Conservation (phyloP, 2,797 vertebrate species). For the Adelosebastes latens region DNA sequence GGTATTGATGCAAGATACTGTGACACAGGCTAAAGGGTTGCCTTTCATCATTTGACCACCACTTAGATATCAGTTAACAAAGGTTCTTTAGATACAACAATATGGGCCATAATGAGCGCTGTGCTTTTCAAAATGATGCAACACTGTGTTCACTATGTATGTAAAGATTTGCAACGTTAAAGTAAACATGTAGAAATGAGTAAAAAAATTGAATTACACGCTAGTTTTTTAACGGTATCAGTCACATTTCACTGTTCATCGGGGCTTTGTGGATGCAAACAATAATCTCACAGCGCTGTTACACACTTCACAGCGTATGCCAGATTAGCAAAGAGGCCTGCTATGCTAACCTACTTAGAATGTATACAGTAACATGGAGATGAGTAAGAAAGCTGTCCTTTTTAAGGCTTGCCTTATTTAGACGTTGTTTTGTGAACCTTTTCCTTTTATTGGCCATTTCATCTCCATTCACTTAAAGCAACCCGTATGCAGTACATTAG, state of each 20-base stretch:
- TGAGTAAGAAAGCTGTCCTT: neutral
- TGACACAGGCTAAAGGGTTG: neutral
- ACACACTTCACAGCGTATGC: neutral
- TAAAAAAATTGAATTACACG: neutral
- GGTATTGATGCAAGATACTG: neutral
- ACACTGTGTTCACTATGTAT: neutral
- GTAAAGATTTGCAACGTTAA: neutral
- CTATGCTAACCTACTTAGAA: neutral
- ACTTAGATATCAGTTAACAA: neutral
- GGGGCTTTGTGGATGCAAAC: neutral
- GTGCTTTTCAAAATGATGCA: neutral
- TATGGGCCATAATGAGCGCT: neutral
- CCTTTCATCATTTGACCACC: neutral
- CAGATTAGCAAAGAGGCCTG: neutral
- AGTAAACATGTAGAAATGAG: neutral
- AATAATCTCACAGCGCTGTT: neutral
- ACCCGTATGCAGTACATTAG: neutral
- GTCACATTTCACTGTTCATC: neutral
- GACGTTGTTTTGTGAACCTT: neutral
- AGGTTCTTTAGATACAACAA: neutral
- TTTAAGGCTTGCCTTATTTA: conserved; percentile 1
- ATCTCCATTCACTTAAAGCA: conserved; percentile 8
- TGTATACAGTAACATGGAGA: neutral
- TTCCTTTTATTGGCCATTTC: conserved; percentile 8
- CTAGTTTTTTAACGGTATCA: neutral